Percentiles rank a stretch among this genome's conserved stretches.
Conservation (phyloP, 2,797 vertebrate genomes). For the Anableps anableps region DNA sequence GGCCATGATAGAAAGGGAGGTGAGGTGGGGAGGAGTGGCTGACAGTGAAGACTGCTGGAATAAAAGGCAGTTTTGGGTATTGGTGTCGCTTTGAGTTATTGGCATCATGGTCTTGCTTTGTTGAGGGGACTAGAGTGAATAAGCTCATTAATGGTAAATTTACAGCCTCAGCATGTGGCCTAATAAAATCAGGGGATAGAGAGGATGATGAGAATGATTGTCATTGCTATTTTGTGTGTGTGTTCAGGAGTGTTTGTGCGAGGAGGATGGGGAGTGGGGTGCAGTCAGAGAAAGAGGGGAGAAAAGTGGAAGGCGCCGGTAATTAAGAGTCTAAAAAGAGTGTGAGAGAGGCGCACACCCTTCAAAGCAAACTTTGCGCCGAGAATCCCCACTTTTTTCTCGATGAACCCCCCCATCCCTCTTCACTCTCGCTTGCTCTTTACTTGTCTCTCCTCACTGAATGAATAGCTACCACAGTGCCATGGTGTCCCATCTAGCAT, state of each 20-base stretch:
- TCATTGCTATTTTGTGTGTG: conserved; percentile 53
- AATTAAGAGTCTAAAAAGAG: conserved; percentile 78
- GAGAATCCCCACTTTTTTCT: conserved; percentile 78
- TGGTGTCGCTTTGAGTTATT: conserved; percentile 77
- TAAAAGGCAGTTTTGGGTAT: conserved; percentile 72
- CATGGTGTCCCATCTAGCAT: conserved; percentile 74
- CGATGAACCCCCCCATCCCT: conserved; percentile 62
- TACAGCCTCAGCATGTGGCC: conserved; percentile 82
- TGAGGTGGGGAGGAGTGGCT: conserved; percentile 20
- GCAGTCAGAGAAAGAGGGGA: conserved; percentile 50
- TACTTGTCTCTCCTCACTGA: conserved; percentile 67
- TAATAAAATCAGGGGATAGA: conserved; percentile 74
- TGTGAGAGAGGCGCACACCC: conserved; percentile 74
- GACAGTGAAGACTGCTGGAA: conserved; percentile 32
- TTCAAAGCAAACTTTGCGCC: conserved; percentile 78
- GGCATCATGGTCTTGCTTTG: conserved; percentile 76
- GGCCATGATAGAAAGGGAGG: background rate
- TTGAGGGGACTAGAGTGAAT: conserved; percentile 76
- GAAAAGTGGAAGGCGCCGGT: conserved; percentile 73
- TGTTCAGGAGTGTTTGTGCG: conserved; percentile 36
- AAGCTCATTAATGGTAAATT: conserved; percentile 81
- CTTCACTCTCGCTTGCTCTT: conserved; percentile 62
- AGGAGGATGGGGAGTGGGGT: conserved; percentile 25
- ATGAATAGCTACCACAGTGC: conserved; percentile 83
- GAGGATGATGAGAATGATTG: conserved; percentile 74